Base-by-base conservation (phyloP, 2,888 invertebrate genomes). In the Ectemnius lituratus region DNA sequence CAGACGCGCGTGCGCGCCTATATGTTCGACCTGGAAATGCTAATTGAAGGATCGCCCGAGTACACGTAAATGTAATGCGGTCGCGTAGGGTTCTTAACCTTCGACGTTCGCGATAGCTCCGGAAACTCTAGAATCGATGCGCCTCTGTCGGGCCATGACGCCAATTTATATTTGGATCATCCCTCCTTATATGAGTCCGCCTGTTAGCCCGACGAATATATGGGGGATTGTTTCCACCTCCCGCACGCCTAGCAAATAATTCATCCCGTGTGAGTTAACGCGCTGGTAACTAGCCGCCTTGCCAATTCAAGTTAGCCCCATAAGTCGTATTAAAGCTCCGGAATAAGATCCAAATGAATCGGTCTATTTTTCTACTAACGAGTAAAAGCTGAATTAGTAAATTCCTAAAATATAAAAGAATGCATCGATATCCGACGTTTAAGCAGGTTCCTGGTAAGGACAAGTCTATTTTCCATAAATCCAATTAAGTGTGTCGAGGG, bases 11-110 rank as follows among this genome's bases (percentile, higher is more conserved):
- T 76, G 83, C 79, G 69, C 74, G 76, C 70, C 78, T 79, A 37
- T 81, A 78, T 82, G 79, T 84, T 84, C 85, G 88, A 87, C 88
- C 87, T 87, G 87, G 83, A 86, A 88, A 89, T 87, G 89, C 87
- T 90, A 90, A 90, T 89, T 87, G 84, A 86, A 84, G 86, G 84
- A 88, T 87, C 85, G 85, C 79, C 58, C 49, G 61, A 63, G 66
- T 73, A 37, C 37, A 70, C 46, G 72, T 73, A 71, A 76, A 71
- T 16, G 70, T 61, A 56, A 68, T 63, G 63, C 49, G 62, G 74
- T 70, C 68, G 61, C 16, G 16, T 27, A 8, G 67, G 59, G 67
- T 73, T 79, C 73, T 74, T 73, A 76, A 70, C 71, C 80, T 73
- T 76, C 57, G 62, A 37, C 61, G 28, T 66, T 68, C 49, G 14